A percentile compares a stretch with the other conserved stretches of the same genome.
These are phyloP conservation scores for Galeruca laticollis DNA, from an alignment of 2,888 invertebrate genomes.

Conservation along the genomic window DNA sequence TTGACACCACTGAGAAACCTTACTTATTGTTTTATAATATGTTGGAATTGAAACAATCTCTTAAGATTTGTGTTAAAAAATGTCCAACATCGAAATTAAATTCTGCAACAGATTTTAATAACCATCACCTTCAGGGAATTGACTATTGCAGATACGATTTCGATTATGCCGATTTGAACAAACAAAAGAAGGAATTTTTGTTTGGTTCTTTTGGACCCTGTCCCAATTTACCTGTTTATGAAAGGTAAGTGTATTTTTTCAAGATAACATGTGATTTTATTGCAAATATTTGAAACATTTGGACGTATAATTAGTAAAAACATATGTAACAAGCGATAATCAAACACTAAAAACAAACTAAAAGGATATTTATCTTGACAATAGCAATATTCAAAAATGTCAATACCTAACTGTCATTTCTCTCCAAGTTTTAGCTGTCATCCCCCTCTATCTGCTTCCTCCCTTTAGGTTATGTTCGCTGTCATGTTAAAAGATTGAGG, in stretches of 20 bases:
- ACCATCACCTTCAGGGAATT: constrained; percentile 81
- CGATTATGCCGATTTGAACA: constrained; percentile 69
- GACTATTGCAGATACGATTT: constrained; percentile 83
- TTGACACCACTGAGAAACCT: constrained; percentile 82
- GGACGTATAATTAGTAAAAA: too few relatives aligned
- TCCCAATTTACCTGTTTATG: constrained; percentile 82
- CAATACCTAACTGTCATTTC: too few relatives aligned
- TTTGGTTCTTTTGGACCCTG: constrained; percentile 77
- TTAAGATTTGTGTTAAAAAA: constrained; percentile 90
- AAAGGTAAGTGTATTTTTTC: constrained; percentile 69
- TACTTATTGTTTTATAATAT: constrained; percentile 88
- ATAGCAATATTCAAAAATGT: too few relatives aligned
- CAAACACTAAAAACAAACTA: too few relatives aligned
- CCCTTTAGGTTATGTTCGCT: too few relatives aligned
- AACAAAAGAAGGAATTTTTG: constrained; percentile 56
- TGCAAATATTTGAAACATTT: too few relatives aligned
- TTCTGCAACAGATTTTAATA: constrained; percentile 75
- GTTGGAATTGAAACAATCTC: constrained; percentile 78
- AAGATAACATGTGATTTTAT: neutral
- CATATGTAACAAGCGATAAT: too few relatives aligned
- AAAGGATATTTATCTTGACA: too few relatives aligned
- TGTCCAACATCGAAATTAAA: constrained; percentile 81
- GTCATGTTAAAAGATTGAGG: too few relatives aligned
- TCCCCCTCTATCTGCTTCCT: too few relatives aligned
- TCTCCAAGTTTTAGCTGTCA: too few relatives aligned